These are phyloP conservation scores for Indicator indicator DNA, from an alignment of 2,113 vertebrate species.

Conservation along the genomic window DNA sequence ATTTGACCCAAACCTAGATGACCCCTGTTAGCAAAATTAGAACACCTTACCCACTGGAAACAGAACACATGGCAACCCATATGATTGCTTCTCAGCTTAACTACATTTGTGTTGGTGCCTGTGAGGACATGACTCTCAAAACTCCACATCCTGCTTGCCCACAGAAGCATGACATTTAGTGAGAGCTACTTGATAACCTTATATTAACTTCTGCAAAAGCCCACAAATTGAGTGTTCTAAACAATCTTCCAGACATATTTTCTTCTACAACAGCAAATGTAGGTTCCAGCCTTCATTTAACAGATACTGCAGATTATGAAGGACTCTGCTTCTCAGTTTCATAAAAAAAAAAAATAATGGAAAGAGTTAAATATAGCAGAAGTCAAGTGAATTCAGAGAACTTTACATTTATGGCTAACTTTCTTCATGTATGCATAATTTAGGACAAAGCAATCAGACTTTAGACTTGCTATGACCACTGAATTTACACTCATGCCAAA, in stretches of 20 bases:
- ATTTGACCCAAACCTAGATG: neutral
- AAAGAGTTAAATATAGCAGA: neutral
- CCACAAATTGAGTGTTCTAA: neutral
- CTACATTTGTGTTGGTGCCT: neutral
- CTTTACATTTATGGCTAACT: neutral
- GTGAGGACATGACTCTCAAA: neutral
- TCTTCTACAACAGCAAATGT: neutral
- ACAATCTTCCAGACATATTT: neutral
- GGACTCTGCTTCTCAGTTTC: neutral
- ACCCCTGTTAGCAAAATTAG: neutral
- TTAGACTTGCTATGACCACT: neutral
- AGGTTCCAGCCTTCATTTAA: neutral
- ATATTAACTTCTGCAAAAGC: neutral
- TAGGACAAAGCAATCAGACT: neutral
- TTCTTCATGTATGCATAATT: neutral
- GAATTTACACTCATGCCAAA: neutral
- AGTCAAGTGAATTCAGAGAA: neutral
- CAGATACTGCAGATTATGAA: neutral
- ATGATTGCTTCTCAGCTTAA: neutral
- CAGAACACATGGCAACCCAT: neutral
- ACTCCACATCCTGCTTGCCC: neutral
- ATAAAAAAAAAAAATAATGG: neutral
- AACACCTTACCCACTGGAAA: neutral
- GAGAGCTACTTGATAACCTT: neutral
- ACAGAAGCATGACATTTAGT: neutral